Conservation (phyloP, 2,888 invertebrate genomes). For the Parnassius orleans region DNA sequence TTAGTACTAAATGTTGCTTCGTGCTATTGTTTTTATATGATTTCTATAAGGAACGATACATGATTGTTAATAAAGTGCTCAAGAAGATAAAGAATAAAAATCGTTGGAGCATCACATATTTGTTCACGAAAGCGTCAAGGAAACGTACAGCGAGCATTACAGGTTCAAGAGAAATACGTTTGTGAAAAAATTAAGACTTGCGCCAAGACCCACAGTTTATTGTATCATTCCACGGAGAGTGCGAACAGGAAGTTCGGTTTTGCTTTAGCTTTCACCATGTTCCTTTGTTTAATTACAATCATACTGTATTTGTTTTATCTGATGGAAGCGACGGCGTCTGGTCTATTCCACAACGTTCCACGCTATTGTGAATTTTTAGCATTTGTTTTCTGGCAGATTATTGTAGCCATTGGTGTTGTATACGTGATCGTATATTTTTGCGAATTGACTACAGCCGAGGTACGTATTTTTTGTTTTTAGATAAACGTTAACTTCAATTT, state of each 20-base stretch:
- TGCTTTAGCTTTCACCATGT: conserved; percentile 45
- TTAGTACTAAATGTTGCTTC: conserved; percentile 44
- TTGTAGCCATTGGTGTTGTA: conserved; percentile 44
- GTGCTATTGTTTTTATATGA: conserved; percentile 47
- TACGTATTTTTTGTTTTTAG: conserved; percentile 31
- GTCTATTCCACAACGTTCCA: conserved; percentile 50
- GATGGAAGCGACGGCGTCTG: conserved; percentile 64
- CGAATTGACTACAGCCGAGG: conserved; percentile 48
- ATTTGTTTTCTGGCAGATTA: conserved; percentile 56
- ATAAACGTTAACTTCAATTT: not conserved
- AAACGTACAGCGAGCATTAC: conserved; percentile 37
- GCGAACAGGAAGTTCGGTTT: conserved; percentile 48
- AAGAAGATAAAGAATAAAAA: conserved; percentile 41
- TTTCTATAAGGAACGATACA: conserved; percentile 47
- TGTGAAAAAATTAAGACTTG: conserved; percentile 53
- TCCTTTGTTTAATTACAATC: conserved; percentile 42
- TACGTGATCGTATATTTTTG: conserved; percentile 46
- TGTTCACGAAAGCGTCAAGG: conserved; percentile 36
- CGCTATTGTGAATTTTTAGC: conserved; percentile 51
- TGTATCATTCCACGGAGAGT: conserved; percentile 42
- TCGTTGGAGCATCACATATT: conserved; percentile 46
- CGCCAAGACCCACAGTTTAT: conserved; percentile 50
- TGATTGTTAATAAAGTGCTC: conserved; percentile 50
- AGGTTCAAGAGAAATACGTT: conserved; percentile 46
- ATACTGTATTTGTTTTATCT: conserved; percentile 61